Percentiles rank a stretch among this genome's conserved stretches.
These are phyloP conservation scores for Anguilla megastoma DNA, from an alignment of 2,797 vertebrate genomes.

Conservation along the genomic window DNA sequence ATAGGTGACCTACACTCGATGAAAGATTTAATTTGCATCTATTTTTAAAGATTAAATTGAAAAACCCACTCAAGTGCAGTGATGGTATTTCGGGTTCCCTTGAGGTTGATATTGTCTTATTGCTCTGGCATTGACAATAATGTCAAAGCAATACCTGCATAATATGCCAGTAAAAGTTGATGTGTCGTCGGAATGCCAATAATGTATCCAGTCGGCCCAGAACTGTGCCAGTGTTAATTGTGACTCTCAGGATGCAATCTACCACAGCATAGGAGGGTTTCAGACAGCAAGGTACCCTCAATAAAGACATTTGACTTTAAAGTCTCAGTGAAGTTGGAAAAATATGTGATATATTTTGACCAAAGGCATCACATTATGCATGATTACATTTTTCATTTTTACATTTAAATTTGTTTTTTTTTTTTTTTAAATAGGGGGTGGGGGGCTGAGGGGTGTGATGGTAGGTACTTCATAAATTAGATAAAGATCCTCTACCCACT, in stretches of 20 bases:
- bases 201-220: background rate
- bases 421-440: no score
- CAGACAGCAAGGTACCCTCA: no score
- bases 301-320: background rate
- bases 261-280: no score
- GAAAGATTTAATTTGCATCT: background rate
- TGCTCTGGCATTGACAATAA: background rate
- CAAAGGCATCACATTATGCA: no score
- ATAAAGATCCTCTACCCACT: background rate
- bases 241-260: no score
- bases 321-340: background rate
- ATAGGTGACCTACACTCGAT: background rate
- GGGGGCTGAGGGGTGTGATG: no score
- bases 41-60: no score
- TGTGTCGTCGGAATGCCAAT: background rate
- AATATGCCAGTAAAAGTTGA: background rate
- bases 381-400: no score
- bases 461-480: background rate
- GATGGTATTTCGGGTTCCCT: background rate
- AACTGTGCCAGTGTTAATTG: background rate
- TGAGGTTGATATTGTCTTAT: background rate
- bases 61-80: no score
- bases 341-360: background rate
- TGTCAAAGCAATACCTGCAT: background rate
- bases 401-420: no score